Evolutionary conservation across 2,797 vertebrate species (phyloP), one percentile per base, ranked within the genome.

Genomic region (Neopelma chrysocephalum): DNA sequence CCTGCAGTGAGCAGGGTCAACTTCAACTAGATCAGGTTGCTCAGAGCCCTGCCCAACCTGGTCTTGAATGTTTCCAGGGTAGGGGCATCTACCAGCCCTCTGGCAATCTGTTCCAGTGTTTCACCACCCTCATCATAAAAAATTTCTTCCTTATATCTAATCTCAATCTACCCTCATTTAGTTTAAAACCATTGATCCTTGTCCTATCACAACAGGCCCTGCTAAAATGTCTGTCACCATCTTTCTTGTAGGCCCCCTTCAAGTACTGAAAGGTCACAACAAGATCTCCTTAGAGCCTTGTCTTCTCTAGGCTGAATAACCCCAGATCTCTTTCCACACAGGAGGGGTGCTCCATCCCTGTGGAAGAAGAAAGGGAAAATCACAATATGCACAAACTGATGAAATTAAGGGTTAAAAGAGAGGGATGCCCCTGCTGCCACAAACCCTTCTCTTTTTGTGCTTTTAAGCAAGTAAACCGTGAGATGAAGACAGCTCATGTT

Each of bases 381-480:
- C 32, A 60, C 47, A 76, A 34, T 10, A 54, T 27, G 11, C 8
- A 22, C 5, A 31, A 14, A 57, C 57, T 54, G 48, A 69, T 75
- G n/a, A 77, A 89, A 91, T 27, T 32, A 53, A 72, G 36, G 8
- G 38, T 83, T 95, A 65, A 90, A 90, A 68, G 5, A 48, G 26
- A 79, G 22, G 27, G 61, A 68, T 70, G 50, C 1, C n/a, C 21
- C 45, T 81, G n/a, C 57, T 92, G 61, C 54, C 50, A 75, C 6
- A 34, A 78, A 75, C 32, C 5, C 12, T 56, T 80, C 40, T 82
- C 20, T 84, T 88, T 94, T 88, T 57, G 34, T 65, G 51, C 53
- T 71, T 87, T 86, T 58, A 65, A 65, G n/a, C 20, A 75, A 68
- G 34, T 69, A 93, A 88, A 65, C 7, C 0, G 0, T 75, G 57